Percentiles rank a stretch among this genome's conserved stretches.
Evolutionary conservation across 2,113 vertebrate species (phyloP).

Genomic region (Verasper variegatus): DNA sequence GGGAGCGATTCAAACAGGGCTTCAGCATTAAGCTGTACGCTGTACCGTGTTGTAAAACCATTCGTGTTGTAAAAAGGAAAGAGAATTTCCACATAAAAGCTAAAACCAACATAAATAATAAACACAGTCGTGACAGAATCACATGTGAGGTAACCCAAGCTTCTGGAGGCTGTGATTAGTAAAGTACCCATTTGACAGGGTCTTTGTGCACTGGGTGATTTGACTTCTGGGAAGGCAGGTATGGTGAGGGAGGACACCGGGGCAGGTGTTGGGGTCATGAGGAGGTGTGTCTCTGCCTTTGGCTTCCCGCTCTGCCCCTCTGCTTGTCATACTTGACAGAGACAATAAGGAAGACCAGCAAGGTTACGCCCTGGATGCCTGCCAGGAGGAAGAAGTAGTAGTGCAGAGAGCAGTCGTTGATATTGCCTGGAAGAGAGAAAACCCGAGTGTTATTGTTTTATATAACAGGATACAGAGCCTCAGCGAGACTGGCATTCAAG

Average conservation of each 20-base stretch:
- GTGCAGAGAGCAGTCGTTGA: slow-evolving; percentile 92
- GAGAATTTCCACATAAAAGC: slow-evolving; percentile 6
- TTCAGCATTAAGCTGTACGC: slow-evolving; percentile 8
- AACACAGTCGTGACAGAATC: slow-evolving; percentile 11
- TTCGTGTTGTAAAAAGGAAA: slow-evolving; percentile 1
- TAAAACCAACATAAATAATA: slow-evolving; percentile 58
- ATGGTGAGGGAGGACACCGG: slow-evolving; percentile 7
- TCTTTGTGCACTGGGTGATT: slow-evolving; percentile 36
- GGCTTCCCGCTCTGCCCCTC: slow-evolving; percentile 63
- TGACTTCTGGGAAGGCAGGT: slow-evolving; percentile 32
- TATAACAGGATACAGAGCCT: neutral
- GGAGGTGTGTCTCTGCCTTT: slow-evolving; percentile 61
- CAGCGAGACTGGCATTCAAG: neutral
- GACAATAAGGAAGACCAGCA: slow-evolving; percentile 92
- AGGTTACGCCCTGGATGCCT: slow-evolving; percentile 90
- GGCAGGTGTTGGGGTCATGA: slow-evolving; percentile 62
- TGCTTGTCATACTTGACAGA: slow-evolving; percentile 92
- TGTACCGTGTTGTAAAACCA: slow-evolving; percentile 28
- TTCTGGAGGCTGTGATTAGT: slow-evolving; percentile 7
- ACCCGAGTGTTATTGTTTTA: neutral
- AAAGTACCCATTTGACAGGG: slow-evolving; percentile 5
- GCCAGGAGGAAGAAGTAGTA: slow-evolving; percentile 98
- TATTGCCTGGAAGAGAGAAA: slow-evolving; percentile 86
- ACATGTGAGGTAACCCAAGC: slow-evolving; percentile 12
- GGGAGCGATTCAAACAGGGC: slow-evolving; percentile 20